Conservation (phyloP, 2,113 vertebrate species). For the Gopherus evgoodei region DNA sequence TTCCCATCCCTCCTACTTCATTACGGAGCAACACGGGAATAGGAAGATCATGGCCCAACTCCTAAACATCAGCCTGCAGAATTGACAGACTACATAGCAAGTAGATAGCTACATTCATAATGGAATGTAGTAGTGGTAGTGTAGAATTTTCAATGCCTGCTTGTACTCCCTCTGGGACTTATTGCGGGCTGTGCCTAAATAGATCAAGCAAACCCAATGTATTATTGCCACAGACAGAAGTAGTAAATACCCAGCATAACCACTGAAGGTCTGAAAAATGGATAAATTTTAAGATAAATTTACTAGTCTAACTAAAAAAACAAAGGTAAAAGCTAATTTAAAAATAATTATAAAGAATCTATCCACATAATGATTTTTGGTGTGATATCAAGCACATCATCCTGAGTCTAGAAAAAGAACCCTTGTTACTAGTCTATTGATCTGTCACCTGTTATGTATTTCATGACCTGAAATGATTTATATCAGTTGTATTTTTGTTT, state of each 20-base stretch:
- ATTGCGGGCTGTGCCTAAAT: background rate
- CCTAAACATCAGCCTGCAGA: background rate
- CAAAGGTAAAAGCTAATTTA: background rate
- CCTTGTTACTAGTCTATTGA: background rate
- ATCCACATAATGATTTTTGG: background rate
- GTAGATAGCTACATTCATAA: background rate
- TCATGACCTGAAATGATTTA: background rate
- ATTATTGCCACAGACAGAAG: background rate
- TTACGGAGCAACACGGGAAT: background rate
- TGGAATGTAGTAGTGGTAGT: background rate
- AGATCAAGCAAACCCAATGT: background rate
- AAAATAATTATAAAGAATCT: background rate
- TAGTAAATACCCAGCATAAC: background rate
- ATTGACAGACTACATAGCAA: fast-evolving
- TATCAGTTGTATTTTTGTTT: background rate
- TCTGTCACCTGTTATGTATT: background rate
- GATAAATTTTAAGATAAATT: background rate
- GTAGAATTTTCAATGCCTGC: background rate
- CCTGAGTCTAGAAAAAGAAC: background rate
- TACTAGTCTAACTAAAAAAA: background rate
- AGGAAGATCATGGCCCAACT: background rate
- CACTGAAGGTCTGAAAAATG: background rate
- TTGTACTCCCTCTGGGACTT: fast-evolving
- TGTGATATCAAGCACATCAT: background rate
- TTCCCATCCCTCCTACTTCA: background rate